Conservation (phyloP, 2,113 vertebrate species). For the Ciconia stormi region DNA sequence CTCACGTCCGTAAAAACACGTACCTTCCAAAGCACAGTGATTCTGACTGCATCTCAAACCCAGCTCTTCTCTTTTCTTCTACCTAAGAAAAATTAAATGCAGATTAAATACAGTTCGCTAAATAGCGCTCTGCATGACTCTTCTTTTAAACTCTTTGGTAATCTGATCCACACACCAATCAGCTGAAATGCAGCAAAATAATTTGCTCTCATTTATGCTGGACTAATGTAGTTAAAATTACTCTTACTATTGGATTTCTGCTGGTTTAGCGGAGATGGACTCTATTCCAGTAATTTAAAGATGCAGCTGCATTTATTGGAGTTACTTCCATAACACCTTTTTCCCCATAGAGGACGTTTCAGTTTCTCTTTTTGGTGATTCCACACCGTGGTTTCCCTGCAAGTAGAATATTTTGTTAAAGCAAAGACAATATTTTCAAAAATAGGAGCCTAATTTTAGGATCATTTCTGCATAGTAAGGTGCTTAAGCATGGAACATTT, state of each 20-base stretch:
- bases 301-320: neutral
- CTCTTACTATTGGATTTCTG: neutral
- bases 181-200: conserved; percentile 18
- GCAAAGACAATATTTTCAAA: neutral
- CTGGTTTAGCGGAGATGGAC: neutral
- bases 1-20: neutral
- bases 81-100: conserved; percentile 5
- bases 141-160: conserved; percentile 20
- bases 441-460: neutral
- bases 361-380: neutral
- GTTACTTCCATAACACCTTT: neutral
- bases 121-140: neutral
- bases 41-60: neutral
- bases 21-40: neutral
- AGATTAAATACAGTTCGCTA: neutral
- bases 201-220: conserved; percentile 36
- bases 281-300: neutral
- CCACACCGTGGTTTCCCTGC: neutral
- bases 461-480: neutral
- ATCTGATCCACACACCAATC: conserved; percentile 25
- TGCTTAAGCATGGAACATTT: neutral
- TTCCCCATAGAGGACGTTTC: neutral
- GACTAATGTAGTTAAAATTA: neutral
- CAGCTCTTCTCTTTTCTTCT: neutral
- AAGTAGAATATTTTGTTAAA: neutral